These are phyloP conservation scores for Ctenomys sociabilis DNA, from an alignment of 2,113 vertebrate genomes.

Conservation along the genomic window DNA sequence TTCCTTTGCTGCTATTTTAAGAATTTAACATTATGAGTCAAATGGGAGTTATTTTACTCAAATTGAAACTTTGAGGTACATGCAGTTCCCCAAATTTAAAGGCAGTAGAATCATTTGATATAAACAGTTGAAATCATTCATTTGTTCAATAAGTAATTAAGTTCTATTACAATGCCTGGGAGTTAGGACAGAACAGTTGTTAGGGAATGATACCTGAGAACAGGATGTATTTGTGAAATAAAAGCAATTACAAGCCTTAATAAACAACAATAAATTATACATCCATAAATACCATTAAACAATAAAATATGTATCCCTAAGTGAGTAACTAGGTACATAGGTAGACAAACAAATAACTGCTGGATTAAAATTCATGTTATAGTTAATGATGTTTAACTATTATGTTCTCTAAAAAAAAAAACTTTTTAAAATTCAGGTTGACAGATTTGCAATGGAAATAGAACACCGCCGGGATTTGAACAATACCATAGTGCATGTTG, in stretches of 20 bases:
- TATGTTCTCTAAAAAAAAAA: constrained; percentile 49
- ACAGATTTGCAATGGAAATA: constrained; percentile 87
- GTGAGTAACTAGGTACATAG: background rate
- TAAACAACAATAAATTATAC: constrained; percentile 19
- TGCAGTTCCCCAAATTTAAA: constrained; percentile 32
- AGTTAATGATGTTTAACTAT: constrained; percentile 10
- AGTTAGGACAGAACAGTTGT: background rate
- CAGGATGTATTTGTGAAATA: background rate
- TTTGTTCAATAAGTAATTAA: constrained; percentile 60
- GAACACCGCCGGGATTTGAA: constrained; percentile 92
- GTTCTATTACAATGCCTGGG: background rate
- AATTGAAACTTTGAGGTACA: constrained; percentile 58
- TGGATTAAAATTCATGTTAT: constrained; percentile 44
- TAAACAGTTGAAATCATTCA: constrained; percentile 39
- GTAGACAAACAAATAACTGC: background rate
- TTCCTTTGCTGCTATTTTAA: constrained; percentile 68
- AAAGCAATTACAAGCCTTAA: constrained; percentile 12
- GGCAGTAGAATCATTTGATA: constrained; percentile 24
- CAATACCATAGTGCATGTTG: constrained; percentile 94
- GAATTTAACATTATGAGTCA: constrained; percentile 43
- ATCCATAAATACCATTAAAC: background rate
- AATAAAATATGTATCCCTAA: background rate
- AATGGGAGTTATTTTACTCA: constrained; percentile 61
- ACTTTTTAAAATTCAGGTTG: constrained; percentile 86
- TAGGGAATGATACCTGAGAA: constrained; percentile 35